Conservation (phyloP, 2,888 invertebrate genomes). For the Entomobrya multifasciata region DNA sequence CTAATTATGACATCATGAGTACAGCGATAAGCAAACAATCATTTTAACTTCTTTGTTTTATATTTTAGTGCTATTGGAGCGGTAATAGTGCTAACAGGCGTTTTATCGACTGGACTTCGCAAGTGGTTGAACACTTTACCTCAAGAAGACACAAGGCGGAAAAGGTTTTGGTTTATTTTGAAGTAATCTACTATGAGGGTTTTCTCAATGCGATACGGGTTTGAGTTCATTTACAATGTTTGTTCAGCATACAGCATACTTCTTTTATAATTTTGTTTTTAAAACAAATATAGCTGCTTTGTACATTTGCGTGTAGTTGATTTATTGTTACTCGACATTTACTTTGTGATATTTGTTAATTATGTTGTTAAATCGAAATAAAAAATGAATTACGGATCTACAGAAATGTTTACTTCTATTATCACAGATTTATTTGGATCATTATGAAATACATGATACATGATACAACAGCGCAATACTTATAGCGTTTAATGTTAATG, state of each 20-base stretch:
- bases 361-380: background rate
- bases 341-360: conserved; percentile 40
- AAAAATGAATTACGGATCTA: background rate
- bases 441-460: background rate
- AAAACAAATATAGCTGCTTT: too few relatives aligned
- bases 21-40: background rate
- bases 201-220: background rate
- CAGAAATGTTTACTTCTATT: background rate
- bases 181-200: background rate
- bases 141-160: conserved; percentile 60
- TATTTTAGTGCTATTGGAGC: conserved; percentile 90
- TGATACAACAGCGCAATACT: background rate
- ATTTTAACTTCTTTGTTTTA: conserved; percentile 2
- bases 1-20: too few relatives aligned
- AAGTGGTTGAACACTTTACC: conserved; percentile 92
- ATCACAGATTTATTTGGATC: conserved; percentile 37
- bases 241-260: too few relatives aligned
- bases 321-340: background rate
- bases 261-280: too few relatives aligned
- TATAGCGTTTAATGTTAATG: background rate
- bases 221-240: background rate
- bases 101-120: conserved; percentile 89
- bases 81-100: conserved; percentile 90
- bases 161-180: conserved; percentile 68
- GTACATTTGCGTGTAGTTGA: background rate